Evolutionary conservation across 2,113 vertebrate genomes (phyloP), one percentile per base, ranked within the genome.

Genomic region (Nycticebus coucang): DNA sequence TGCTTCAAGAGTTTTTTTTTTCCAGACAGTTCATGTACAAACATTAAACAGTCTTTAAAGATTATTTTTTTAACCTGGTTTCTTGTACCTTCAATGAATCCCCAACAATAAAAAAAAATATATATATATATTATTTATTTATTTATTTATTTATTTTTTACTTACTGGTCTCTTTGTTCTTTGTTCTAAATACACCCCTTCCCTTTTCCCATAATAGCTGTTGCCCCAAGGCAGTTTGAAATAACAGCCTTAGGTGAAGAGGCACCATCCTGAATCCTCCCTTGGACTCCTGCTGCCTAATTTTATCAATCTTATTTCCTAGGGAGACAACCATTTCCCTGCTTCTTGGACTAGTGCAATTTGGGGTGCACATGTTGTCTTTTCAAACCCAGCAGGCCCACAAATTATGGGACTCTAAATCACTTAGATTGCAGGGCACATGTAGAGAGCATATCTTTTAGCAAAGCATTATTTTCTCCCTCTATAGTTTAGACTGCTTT

Each of bases 351-450:
- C 79, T 95, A 80, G 88, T 72, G 68, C 85, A 96, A 94, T 97
- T 97, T 94, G 79, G 87, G 69, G 71, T 84, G 77, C 45, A 89
- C 22, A 94, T 21, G 77, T 84, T 91, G 89, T 95, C 87, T 96
- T 97, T 97, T 96, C 83, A 96, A 94, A 87, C 82, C 15, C 97
- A 97, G 96, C 96, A 96, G 74, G 75, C 18, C 79, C 18, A 83
- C 93, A 96, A 71, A 96, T 97, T 96, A 95, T 68, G 37, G 89
- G 57, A 93, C 71, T 93, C 69, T 96, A 89, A 96, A 96, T 98
- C 95, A 96, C 93, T 91, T 94, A 94, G 86, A 96, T 87, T 95
- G 97, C 91, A 62, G 83, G 60, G 93, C 86, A 33, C 96, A 83
- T 77, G 28, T 64, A 28, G 97, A 77, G 89, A 94, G n/a, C 91